Conservation (phyloP, 2,797 vertebrate genomes). For the Picus viridis region DNA sequence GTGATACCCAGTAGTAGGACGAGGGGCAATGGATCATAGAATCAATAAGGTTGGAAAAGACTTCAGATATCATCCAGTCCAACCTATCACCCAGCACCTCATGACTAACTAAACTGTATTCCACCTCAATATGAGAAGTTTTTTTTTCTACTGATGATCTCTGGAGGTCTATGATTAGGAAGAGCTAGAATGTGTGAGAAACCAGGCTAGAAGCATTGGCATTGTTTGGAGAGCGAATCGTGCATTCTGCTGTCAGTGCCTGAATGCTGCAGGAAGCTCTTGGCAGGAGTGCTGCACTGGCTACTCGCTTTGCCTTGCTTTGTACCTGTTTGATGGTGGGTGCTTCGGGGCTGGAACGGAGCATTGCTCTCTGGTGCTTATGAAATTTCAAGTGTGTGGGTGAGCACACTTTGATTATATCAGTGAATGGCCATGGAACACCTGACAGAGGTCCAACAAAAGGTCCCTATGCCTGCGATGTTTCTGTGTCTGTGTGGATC, state of each 20-base stretch:
- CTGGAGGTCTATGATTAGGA: background rate
- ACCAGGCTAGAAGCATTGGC: background rate
- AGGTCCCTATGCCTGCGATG: background rate
- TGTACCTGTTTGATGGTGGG: background rate
- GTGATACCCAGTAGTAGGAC: too few relatives aligned
- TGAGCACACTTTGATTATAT: background rate
- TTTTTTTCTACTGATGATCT: too few relatives aligned
- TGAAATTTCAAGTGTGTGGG: background rate
- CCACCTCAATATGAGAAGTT: too few relatives aligned
- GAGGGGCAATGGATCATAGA: too few relatives aligned
- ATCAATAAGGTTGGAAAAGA: too few relatives aligned
- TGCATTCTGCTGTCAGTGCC: background rate
- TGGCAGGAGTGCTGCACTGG: background rate
- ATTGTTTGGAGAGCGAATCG: background rate
- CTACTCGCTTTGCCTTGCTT: background rate
- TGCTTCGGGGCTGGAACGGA: background rate
- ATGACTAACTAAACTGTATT: too few relatives aligned
- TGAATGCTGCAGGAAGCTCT: background rate
- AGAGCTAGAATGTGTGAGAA: background rate
- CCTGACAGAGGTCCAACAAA: background rate
- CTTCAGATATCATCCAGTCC: too few relatives aligned
- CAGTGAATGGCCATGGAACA: background rate
- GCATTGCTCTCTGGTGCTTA: rapidly evolving
- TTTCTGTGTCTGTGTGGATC: background rate
- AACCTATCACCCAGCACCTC: too few relatives aligned